Evolutionary conservation across 2,888 invertebrate species (phyloP).

Genomic region (Blera fallax): DNA sequence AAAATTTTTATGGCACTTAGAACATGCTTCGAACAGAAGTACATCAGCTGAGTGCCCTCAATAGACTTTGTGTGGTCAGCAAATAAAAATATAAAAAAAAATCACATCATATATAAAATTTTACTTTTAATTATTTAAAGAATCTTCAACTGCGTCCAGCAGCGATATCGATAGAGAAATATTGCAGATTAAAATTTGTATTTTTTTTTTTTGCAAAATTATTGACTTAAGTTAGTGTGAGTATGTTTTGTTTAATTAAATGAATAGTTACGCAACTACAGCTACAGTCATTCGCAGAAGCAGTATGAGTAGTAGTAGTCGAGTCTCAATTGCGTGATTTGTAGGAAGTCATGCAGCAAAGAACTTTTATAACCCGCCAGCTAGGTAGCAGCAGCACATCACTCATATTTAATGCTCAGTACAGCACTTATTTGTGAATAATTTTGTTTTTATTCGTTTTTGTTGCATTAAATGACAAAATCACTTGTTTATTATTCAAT

Average conservation of each 20-base stretch:
- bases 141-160: neutral
- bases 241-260: neutral
- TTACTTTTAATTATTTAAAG: neutral
- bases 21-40: conserved; percentile 8
- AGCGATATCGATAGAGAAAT: neutral
- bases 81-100: neutral
- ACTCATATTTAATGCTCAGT: neutral
- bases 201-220: neutral
- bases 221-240: neutral
- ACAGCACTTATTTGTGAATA: neutral
- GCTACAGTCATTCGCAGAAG: no score
- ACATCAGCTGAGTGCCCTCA: neutral
- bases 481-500: conserved; percentile 48
- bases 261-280: conserved; percentile 30
- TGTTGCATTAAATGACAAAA: conserved; percentile 43
- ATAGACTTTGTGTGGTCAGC: conserved; percentile 9
- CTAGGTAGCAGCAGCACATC: neutral
- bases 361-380: neutral
- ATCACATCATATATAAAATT: neutral
- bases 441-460: conserved; percentile 7
- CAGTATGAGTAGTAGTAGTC: neutral
- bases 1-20: neutral
- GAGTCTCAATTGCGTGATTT: conserved; percentile 12
- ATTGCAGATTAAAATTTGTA: neutral
- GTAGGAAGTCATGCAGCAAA: conserved; percentile 8